Conservation (phyloP, 2,888 invertebrate species). For the Antitype chi region DNA sequence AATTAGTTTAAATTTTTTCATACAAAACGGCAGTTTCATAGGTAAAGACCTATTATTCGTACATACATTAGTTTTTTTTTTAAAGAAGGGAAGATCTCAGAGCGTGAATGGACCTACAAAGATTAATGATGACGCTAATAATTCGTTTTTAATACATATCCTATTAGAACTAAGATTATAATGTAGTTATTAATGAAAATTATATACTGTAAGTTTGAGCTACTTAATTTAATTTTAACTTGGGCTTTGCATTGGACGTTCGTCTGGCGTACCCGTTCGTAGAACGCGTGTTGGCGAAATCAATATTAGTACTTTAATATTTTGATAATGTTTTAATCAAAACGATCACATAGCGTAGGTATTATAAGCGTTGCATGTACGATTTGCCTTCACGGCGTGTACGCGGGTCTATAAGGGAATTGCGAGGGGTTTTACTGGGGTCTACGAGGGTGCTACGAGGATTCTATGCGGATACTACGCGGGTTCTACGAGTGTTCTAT, state of each 20-base stretch:
- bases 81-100: neutral
- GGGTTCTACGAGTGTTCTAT: neutral
- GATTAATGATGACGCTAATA: slow-evolving; percentile 4
- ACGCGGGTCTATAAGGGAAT: neutral
- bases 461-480: neutral
- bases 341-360: neutral
- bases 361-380: neutral
- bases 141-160: slow-evolving; percentile 22
- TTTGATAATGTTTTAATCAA: neutral
- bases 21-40: too few species aligned
- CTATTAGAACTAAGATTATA: slow-evolving; percentile 26
- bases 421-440: neutral
- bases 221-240: slow-evolving; percentile 30
- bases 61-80: too few species aligned
- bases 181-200: neutral
- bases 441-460: neutral
- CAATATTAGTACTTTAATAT: neutral
- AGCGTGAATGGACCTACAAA: slow-evolving; percentile 7
- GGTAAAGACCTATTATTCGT: too few species aligned
- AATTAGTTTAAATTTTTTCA: too few species aligned
- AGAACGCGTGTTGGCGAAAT: neutral
- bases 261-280: neutral
- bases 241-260: neutral
- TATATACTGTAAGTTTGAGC: neutral
- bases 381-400: neutral